A percentile compares a stretch with the other conserved stretches of the same genome.
These are phyloP conservation scores for Galemys pyrenaicus DNA, from an alignment of 2,113 vertebrate genomes.

Conservation along the genomic window DNA sequence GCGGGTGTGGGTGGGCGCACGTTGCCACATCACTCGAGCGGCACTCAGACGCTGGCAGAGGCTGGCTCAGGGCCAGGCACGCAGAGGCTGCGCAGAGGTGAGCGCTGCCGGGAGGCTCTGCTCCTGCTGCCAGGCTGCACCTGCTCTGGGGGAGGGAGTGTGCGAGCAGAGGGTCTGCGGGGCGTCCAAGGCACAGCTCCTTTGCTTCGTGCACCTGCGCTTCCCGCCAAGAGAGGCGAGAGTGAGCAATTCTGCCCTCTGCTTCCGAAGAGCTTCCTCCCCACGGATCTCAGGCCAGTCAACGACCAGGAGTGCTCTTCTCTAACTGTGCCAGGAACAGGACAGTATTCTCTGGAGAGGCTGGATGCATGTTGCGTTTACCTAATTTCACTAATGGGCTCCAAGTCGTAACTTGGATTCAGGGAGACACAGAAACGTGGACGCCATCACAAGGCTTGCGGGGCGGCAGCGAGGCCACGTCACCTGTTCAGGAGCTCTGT, in stretches of 20 bases:
- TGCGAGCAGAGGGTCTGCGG: neutral
- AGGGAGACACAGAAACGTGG: neutral
- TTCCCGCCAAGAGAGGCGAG: neutral
- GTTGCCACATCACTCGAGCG: neutral
- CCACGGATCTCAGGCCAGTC: neutral
- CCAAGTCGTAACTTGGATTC: no score
- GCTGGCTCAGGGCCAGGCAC: neutral
- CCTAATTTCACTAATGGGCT: neutral
- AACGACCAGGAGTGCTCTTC: neutral
- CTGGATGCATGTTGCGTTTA: neutral
- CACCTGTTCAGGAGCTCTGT: neutral
- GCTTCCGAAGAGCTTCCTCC: neutral
- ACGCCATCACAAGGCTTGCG: neutral
- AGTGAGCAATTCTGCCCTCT: neutral
- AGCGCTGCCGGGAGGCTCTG: neutral
- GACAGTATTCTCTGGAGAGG: neutral
- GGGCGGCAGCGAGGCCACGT: neutral
- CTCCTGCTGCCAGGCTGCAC: rapidly evolving
- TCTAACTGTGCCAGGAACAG: neutral
- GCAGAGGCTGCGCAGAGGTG: neutral
- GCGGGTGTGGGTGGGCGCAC: neutral
- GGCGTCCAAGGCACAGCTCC: rapidly evolving
- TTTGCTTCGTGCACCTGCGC: rapidly evolving
- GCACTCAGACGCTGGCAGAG: neutral
- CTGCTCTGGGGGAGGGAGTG: no score